Evolutionary conservation across 37 sponge, comb jelly and placozoan genomes (phyloP).

Genomic region (Diacarnus erythraeanus): DNA sequence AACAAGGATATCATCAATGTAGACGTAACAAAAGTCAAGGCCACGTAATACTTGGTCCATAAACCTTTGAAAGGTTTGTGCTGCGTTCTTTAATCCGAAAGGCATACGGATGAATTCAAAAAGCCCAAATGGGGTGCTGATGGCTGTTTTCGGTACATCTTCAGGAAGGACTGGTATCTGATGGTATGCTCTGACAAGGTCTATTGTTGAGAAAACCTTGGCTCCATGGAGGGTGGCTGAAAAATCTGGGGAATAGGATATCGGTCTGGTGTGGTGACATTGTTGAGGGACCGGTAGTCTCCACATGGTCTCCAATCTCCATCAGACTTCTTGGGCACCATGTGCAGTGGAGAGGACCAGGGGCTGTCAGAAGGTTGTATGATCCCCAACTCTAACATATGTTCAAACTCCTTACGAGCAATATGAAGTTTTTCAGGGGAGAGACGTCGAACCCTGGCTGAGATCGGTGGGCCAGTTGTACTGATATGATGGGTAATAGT

Average conservation of each 20-base stretch:
- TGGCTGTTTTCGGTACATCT: conserved; percentile 65
- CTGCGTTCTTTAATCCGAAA: no score
- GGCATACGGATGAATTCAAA: no score
- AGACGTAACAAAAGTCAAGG: conserved; percentile 33
- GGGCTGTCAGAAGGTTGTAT: conserved; percentile 58
- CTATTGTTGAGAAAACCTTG: conserved; percentile 59
- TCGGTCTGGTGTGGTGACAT: conserved; percentile 50
- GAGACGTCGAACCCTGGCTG: conserved; percentile 34
- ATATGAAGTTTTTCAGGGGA: conserved; percentile 47
- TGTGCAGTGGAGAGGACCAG: conserved; percentile 73
- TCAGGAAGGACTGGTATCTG: conserved; percentile 50
- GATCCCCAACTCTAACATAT: conserved; percentile 71
- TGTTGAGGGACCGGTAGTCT: conserved; percentile 76
- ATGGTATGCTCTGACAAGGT: conserved; percentile 51
- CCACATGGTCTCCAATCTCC: conserved; percentile 76
- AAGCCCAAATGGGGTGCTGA: conserved; percentile 65
- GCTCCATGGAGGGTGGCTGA: conserved; percentile 55
- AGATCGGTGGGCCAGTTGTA: conserved; percentile 64
- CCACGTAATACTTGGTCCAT: conserved; percentile 62
- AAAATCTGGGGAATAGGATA: conserved; percentile 77
- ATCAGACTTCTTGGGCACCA: conserved; percentile 64
- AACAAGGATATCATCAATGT: no score
- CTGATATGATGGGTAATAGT: conserved; percentile 46
- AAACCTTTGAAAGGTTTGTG: no score
- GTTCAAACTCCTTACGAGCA: conserved; percentile 58